These are phyloP conservation scores for Lacanobia wlatinum DNA, from an alignment of 2,888 invertebrate genomes.

Conservation along the genomic window DNA sequence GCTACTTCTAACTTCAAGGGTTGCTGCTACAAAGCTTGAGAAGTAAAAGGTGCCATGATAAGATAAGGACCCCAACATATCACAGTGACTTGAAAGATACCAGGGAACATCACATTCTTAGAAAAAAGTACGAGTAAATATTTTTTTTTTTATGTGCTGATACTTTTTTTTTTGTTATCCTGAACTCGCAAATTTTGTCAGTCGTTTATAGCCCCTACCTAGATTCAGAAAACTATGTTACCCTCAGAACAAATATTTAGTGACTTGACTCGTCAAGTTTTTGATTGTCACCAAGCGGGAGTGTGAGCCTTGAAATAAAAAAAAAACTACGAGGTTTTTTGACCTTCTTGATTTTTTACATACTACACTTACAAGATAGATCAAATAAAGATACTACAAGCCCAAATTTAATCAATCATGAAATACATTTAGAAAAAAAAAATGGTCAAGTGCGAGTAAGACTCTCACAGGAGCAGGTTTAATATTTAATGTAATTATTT, in stretches of 20 bases:
- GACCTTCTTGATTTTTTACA: neutral
- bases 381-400: neutral
- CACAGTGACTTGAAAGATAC: conserved; percentile 34
- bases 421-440: no score
- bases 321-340: neutral
- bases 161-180: neutral
- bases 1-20: conserved; percentile 11
- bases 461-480: no score
- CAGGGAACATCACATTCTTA: neutral
- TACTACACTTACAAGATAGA: neutral
- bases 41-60: conserved; percentile 46
- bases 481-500: no score
- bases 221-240: neutral
- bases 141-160: no score
- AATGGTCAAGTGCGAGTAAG: no score
- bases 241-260: neutral
- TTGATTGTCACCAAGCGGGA: neutral
- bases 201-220: neutral
- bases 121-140: conserved; percentile 12
- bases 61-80: conserved; percentile 45
- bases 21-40: conserved; percentile 32
- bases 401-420: neutral
- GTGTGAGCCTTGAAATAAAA: neutral
- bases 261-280: neutral
- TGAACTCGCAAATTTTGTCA: neutral